Conservation (phyloP, 1,140 invertebrate species). For the Gryllus bimaculatus region DNA sequence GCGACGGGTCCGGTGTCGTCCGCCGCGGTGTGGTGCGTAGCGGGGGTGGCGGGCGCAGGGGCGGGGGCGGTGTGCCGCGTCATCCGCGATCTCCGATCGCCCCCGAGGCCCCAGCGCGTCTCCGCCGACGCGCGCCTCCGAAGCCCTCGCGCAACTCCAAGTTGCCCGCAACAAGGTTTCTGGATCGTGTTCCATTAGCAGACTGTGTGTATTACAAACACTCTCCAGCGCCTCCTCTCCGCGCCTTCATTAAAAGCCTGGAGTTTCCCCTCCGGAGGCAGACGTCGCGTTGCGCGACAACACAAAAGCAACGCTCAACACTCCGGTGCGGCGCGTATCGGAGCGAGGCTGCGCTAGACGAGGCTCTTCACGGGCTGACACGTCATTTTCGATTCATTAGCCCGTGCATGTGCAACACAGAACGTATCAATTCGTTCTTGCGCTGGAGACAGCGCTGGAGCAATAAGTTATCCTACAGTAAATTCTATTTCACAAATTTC, state of each 20-base stretch:
- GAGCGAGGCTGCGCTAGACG: not conserved
- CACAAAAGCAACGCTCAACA: not conserved
- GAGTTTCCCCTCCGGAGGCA: not conserved
- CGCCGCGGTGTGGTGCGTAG: too few species aligned
- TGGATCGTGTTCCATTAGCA: not conserved
- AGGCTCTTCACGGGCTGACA: not conserved
- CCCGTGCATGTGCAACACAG: too few species aligned
- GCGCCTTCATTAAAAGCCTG: not conserved
- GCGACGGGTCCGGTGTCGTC: too few species aligned
- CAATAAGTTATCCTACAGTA: too few species aligned
- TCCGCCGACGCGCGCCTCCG: too few species aligned
- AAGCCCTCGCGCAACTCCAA: not conserved
- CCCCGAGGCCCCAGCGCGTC: not conserved
- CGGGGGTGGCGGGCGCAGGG: too few species aligned
- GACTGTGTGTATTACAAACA: not conserved
- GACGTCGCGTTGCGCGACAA: not conserved
- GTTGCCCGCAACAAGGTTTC: not conserved
- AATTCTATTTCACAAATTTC: too few species aligned
- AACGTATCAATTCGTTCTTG: too few species aligned
- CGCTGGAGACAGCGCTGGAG: too few species aligned
- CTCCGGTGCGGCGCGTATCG: too few species aligned
- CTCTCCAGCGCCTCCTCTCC: not conserved
- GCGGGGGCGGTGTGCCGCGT: not conserved
- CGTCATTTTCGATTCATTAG: too few species aligned
- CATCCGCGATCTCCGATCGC: not conserved